Conservation (phyloP, 2,797 vertebrate species). For the Anniella stebbinsi region DNA sequence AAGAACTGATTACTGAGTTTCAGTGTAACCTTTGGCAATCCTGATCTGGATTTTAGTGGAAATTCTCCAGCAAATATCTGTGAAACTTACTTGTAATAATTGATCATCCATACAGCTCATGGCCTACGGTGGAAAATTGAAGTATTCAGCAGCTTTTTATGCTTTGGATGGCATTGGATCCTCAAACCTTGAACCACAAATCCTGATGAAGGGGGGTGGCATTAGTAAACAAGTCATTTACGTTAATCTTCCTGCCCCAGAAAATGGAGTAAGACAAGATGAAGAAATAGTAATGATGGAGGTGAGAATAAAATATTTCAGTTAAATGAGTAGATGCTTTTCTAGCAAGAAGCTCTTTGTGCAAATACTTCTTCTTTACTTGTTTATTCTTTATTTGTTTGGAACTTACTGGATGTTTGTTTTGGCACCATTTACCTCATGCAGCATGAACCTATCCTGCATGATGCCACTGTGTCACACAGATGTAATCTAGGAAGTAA, state of each 20-base stretch:
- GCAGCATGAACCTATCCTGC: neutral
- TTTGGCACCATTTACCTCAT: neutral
- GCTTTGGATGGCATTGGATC: slow-evolving; percentile 83
- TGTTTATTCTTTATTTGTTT: neutral
- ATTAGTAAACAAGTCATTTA: slow-evolving; percentile 88
- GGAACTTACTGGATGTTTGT: neutral
- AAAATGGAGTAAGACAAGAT: slow-evolving; percentile 81
- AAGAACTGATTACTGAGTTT: neutral
- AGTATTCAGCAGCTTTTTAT: slow-evolving; percentile 86
- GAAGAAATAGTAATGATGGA: slow-evolving; percentile 87
- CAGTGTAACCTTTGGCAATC: neutral
- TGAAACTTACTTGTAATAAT: slow-evolving; percentile 37
- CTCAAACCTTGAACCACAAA: slow-evolving; percentile 91
- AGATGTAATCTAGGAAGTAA: neutral
- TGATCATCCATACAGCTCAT: slow-evolving; percentile 81
- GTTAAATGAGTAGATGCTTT: neutral
- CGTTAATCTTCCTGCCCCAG: slow-evolving; percentile 81
- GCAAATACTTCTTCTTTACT: neutral
- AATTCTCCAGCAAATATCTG: slow-evolving; percentile 37
- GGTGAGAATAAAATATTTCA: slow-evolving; percentile 76
- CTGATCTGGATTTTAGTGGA: slow-evolving; percentile 44
- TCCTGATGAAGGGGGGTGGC: slow-evolving; percentile 90
- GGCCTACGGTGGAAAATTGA: slow-evolving; percentile 89
- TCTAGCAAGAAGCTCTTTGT: neutral
- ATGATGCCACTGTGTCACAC: neutral